Evolutionary conservation across 2,113 vertebrate species (phyloP).

Genomic region (Hyaena hyaena): DNA sequence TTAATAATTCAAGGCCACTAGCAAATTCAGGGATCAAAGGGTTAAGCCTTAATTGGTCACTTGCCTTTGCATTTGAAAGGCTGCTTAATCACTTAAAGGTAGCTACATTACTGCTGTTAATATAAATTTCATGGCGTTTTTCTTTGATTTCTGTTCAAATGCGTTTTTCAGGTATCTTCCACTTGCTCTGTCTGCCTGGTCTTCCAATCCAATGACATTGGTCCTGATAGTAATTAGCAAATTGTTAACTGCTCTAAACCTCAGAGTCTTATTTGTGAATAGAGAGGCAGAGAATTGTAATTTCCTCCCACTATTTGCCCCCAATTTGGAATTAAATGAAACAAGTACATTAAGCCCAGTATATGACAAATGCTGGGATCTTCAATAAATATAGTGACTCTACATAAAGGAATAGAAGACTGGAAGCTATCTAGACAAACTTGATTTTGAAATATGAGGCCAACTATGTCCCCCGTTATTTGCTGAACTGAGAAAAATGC

Average conservation of each 20-base stretch:
- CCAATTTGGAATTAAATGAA: neutral
- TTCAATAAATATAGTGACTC: neutral
- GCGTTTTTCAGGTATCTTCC: neutral
- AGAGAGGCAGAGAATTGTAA: neutral
- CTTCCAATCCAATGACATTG: neutral
- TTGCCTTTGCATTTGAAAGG: constrained; percentile 56
- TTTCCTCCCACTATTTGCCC: neutral
- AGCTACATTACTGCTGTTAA: constrained; percentile 10
- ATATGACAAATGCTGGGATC: neutral
- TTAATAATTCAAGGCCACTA: constrained; percentile 66
- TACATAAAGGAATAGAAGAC: neutral
- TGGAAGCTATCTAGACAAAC: neutral
- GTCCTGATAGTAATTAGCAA: neutral
- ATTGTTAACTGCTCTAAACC: neutral
- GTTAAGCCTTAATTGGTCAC: constrained; percentile 50
- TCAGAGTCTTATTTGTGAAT: neutral
- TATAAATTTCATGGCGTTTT: neutral
- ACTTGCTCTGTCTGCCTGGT: neutral
- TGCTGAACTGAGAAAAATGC: neutral
- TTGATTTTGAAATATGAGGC: neutral
- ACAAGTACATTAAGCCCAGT: neutral
- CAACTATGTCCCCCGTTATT: neutral
- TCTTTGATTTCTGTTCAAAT: constrained; percentile 38
- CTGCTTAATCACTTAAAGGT: constrained; percentile 31
- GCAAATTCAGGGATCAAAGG: constrained; percentile 63